A percentile compares a stretch with the other conserved stretches of the same genome.
phyloP scores from a whole-genome alignment of 2,797 vertebrate species.

The Muscicapa striata region DNA sequence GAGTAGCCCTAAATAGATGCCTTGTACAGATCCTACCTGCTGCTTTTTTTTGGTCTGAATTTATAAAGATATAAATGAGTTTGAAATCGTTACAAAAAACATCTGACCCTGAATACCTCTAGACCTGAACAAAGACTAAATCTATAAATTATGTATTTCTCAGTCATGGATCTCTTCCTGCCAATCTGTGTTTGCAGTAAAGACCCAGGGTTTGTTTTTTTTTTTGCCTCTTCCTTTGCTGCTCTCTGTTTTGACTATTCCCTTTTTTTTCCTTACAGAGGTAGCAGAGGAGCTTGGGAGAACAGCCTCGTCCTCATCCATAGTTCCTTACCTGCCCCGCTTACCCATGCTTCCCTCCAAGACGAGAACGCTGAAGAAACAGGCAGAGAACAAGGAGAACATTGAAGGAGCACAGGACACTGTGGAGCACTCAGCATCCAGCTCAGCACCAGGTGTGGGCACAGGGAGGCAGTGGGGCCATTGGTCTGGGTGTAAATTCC shows the following conservation, averaged over 20 bases:
- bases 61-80: background rate
- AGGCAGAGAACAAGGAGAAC: conserved; percentile 97
- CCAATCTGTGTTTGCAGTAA: background rate
- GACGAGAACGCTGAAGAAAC: conserved; percentile 90
- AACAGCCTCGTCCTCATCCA: conserved; percentile 86
- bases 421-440: conserved; percentile 81
- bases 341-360: conserved; percentile 94
- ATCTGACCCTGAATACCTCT: background rate
- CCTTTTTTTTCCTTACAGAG: conserved; percentile 77
- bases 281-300: conserved; percentile 97
- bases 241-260: background rate
- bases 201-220: background rate
- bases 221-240: background rate
- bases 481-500: background rate
- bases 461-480: background rate
- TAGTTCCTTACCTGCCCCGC: conserved; percentile 88
- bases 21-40: background rate
- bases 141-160: background rate
- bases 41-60: background rate
- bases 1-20: background rate
- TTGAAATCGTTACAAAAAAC: background rate
- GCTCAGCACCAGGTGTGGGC: conserved; percentile 89
- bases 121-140: background rate
- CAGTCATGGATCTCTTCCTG: background rate
- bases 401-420: conserved; percentile 88